Conservation (phyloP, 1,140 invertebrate genomes). For the Rhopalosiphum padi region DNA sequence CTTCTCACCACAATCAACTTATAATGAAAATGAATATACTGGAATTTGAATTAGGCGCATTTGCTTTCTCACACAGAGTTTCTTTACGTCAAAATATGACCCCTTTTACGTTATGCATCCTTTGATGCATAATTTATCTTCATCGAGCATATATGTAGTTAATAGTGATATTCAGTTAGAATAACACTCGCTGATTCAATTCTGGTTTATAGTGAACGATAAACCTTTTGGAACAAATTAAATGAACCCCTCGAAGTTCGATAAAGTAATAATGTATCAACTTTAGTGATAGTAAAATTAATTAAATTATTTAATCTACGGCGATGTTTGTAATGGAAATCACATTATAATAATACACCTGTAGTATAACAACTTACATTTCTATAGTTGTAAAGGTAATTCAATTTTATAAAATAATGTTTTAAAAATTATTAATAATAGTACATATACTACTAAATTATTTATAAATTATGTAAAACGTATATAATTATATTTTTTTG, state of each 20-base stretch:
- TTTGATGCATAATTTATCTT: background rate
- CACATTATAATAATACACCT: background rate
- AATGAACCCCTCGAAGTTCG: background rate
- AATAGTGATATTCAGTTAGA: background rate
- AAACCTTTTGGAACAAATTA: constrained; percentile 3
- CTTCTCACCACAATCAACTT: background rate
- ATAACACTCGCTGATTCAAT: background rate
- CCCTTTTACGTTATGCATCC: background rate
- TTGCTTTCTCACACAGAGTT: background rate
- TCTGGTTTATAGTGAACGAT: background rate
- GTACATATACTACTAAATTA: background rate
- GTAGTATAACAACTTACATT: background rate
- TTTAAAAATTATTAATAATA: background rate
- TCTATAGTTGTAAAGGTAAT: background rate
- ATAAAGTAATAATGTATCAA: background rate
- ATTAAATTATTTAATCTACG: background rate
- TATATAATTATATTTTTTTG: too few species aligned
- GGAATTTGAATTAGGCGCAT: background rate
- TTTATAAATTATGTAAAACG: background rate
- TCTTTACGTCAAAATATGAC: background rate
- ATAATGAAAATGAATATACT: background rate
- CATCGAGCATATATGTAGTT: background rate
- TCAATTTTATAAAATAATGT: background rate
- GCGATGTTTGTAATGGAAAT: background rate
- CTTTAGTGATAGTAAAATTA: background rate